A percentile compares a stretch with the other conserved stretches of the same genome.
Conservation (phyloP, 2,888 invertebrate species). For the Neocrepidodera transversa region DNA sequence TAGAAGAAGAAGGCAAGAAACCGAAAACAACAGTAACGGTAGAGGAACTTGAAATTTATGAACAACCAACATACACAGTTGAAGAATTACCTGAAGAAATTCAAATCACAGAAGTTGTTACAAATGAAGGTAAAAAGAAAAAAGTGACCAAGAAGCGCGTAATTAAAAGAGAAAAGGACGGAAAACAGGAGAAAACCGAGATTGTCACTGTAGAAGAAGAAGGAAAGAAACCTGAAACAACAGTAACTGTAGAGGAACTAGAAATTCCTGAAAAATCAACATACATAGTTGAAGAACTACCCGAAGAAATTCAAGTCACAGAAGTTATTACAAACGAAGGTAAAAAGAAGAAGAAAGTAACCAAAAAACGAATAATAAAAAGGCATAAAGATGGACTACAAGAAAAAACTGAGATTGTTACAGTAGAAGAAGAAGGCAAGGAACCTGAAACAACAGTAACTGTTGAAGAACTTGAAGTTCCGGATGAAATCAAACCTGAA, state of each 20-base stretch:
- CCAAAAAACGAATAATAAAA: conserved; percentile 58
- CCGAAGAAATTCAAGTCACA: conserved; percentile 45
- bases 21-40: conserved; percentile 48
- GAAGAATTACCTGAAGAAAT: conserved; percentile 42
- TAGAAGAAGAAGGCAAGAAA: conserved; percentile 48
- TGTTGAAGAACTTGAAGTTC: conserved; percentile 36
- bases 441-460: conserved; percentile 50
- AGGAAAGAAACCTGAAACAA: conserved; percentile 56
- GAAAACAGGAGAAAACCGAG: conserved; percentile 57
- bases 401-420: conserved; percentile 54
- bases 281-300: conserved; percentile 50
- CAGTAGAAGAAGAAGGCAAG: conserved; percentile 51
- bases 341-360: conserved; percentile 39
- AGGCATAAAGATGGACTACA: conserved; percentile 55
- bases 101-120: conserved; percentile 17
- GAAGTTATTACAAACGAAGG: conserved; percentile 47
- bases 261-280: conserved; percentile 57
- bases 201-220: conserved; percentile 60
- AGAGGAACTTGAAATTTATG: conserved; percentile 47
- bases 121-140: conserved; percentile 37
- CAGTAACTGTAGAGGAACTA: conserved; percentile 55
- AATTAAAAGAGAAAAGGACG: conserved; percentile 54
- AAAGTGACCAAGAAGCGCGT: conserved; percentile 60
- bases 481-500: conserved; percentile 45
- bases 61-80: conserved; percentile 35